Percentiles rank a stretch among this genome's conserved stretches.
Evolutionary conservation across 2,797 vertebrate species (phyloP).

Genomic region (Arvicola amphibius): DNA sequence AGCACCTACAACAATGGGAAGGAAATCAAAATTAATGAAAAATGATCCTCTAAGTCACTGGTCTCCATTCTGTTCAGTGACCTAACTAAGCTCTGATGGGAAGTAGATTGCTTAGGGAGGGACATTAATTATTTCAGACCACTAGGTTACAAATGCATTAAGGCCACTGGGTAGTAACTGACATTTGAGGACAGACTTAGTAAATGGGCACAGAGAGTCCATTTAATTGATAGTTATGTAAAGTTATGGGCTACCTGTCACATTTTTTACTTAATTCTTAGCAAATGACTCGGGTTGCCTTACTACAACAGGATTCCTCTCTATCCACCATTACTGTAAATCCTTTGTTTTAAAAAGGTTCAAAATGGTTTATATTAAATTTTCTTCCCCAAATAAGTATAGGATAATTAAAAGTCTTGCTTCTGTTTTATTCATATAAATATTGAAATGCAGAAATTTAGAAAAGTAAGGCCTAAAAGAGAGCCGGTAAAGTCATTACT

Average conservation of each 20-base stretch:
- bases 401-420: neutral
- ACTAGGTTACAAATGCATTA: conserved; percentile 19
- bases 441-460: neutral
- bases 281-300: neutral
- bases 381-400: neutral
- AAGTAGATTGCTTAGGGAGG: conserved; percentile 51
- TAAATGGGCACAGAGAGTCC: neutral
- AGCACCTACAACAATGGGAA: conserved; percentile 42
- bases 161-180: conserved; percentile 48
- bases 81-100: neutral
- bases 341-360: neutral
- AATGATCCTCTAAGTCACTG: conserved; percentile 24
- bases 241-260: conserved; percentile 62
- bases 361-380: neutral
- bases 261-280: conserved; percentile 58
- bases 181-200: conserved; percentile 52
- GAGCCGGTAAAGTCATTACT: neutral
- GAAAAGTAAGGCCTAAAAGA: neutral
- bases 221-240: conserved; percentile 59
- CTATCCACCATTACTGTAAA: neutral
- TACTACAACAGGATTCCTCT: neutral
- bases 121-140: conserved; percentile 49
- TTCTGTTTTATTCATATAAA: neutral
- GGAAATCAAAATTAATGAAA: conserved; percentile 67
- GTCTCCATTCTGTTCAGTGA: neutral